Percentiles rank a stretch among this genome's conserved stretches.
Conservation (phyloP, 2,797 vertebrate species). For the Aotus griseimembra region DNA sequence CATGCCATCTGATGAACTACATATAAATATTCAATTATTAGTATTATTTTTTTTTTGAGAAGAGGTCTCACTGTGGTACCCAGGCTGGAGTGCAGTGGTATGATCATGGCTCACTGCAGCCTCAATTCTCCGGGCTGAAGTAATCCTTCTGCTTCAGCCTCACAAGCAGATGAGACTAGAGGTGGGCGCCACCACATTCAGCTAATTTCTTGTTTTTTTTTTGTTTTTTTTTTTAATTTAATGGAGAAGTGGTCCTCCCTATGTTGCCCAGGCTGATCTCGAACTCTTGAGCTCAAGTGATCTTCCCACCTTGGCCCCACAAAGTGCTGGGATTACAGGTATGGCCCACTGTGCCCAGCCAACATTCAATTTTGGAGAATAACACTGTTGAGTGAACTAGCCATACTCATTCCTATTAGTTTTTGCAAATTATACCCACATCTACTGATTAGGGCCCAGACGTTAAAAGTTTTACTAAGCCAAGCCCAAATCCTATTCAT, state of each 20-base stretch:
- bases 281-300: neutral
- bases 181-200: neutral
- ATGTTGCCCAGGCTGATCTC: neutral
- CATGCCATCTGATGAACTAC: neutral
- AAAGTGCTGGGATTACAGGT: neutral
- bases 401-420: neutral
- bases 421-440: neutral
- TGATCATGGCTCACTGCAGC: neutral
- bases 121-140: neutral
- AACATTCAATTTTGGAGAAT: neutral
- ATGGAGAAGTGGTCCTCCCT: neutral
- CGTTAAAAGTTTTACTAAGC: neutral
- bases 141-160: neutral
- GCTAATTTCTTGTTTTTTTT: neutral
- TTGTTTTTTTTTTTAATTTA: neutral
- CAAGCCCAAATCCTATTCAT: neutral
- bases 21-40: neutral
- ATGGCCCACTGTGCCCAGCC: neutral
- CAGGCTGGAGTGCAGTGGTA: neutral
- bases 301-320: neutral
- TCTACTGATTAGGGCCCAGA: neutral
- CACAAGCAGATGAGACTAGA: neutral
- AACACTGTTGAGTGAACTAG: neutral
- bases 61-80: neutral
- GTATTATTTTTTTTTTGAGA: neutral